Conservation (phyloP, 2,888 invertebrate species). For the Mythimna lalbum region DNA sequence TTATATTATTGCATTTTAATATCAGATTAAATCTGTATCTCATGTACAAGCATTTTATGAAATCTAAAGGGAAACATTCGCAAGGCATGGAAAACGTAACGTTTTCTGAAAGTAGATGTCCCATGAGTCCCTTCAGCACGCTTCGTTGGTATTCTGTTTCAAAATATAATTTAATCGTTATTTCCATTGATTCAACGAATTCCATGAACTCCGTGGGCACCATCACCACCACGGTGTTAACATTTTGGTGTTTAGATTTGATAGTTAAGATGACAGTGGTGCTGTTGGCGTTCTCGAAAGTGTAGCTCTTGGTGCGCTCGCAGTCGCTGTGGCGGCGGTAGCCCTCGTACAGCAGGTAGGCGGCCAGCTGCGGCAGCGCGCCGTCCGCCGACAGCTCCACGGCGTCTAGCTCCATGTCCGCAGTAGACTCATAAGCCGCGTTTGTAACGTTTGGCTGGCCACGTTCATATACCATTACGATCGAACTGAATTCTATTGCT, state of each 20-base stretch:
- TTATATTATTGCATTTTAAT: conserved; percentile 42
- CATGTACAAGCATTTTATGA: conserved; percentile 41
- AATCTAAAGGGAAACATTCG: conserved; percentile 49
- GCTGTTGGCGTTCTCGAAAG: conserved; percentile 27
- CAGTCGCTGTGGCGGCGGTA: conserved; percentile 39
- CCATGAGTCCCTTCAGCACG: conserved; percentile 24
- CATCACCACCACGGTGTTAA: conserved; percentile 11
- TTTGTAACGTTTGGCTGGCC: neutral
- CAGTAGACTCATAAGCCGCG: neutral
- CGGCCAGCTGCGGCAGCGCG: conserved; percentile 32
- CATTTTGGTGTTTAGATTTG: conserved; percentile 11
- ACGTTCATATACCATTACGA: conserved; percentile 34
- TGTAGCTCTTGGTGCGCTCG: conserved; percentile 33
- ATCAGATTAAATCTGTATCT: conserved; percentile 40
- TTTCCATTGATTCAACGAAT: conserved; percentile 48
- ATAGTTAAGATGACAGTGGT: conserved; percentile 24
- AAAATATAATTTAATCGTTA: conserved; percentile 46
- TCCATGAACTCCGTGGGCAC: conserved; percentile 41
- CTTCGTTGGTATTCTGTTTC: conserved; percentile 38
- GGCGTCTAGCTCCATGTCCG: conserved; percentile 9
- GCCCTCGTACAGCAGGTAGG: conserved; percentile 43
- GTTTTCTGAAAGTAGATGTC: conserved; percentile 34
- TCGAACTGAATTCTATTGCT: conserved; percentile 22
- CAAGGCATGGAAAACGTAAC: conserved; percentile 49
- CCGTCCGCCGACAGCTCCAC: conserved; percentile 9